Evolutionary conservation across 2,888 invertebrate species (phyloP), one percentile per base, ranked within the genome.

Genomic region (Acronicta leporina): DNA sequence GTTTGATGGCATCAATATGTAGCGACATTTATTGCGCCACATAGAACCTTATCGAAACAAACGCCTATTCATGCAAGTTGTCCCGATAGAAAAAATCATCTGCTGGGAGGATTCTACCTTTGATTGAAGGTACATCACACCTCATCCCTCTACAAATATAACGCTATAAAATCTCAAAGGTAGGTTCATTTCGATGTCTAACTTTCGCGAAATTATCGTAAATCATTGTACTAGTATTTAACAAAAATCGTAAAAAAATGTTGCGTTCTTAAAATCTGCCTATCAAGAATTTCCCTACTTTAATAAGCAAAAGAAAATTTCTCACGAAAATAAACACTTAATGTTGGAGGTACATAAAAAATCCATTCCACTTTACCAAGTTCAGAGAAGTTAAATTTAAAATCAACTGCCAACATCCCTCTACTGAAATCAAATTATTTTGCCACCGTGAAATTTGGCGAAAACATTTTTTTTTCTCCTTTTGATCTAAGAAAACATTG

Each of bases 341-440:
- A 87, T 87, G 77, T 82, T 70, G 76, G 72, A 79, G 77, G 87
- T 87, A 87, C 85, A 89, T 87, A 88, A 89, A 88, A 89, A 90
- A 87, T 86, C 86, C 84, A 87, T 89, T 89, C 80, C 84, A 86
- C 82, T 87, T 87, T 84, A 59, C 81, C 76, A 87, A 88, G 83
- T 89, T 89, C 83, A 85, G 80, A 83, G 79, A 88, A 87, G 88
- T 88, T 89, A 86, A 89, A 88, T 88, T 90, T 89, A 86, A 91
- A 91, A 89, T 90, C 87, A 88, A 89, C 91, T 86, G 85, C 81
- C 87, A 76, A 87, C 87, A 86, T 88, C 83, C 84, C 86, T 86
- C 84, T 82, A 77, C 79, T 85, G 84, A 89, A 92, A 92, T 92
- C 89, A 90, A 92, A 92, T 92, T 92, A 92, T 90, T 86, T 86